Conservation (phyloP, 2,113 vertebrate species). For the Euleptes europaea region DNA sequence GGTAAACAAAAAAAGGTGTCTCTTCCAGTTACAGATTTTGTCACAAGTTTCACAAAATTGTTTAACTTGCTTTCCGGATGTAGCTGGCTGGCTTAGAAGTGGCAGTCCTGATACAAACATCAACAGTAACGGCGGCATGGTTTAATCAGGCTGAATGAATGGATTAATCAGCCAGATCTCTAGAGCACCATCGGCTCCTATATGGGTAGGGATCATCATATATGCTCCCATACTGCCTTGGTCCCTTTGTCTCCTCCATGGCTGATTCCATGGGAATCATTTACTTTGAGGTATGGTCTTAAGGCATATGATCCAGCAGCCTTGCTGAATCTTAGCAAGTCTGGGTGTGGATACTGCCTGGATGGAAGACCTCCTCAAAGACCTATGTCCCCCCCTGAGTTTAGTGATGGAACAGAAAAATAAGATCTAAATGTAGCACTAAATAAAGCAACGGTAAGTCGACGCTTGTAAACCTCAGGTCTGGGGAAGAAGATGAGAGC, state of each 20-base stretch:
- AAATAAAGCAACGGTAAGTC: too few species aligned
- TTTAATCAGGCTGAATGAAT: background rate
- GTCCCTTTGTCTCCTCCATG: background rate
- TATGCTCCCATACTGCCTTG: background rate
- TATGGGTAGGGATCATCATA: background rate
- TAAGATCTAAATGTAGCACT: too few species aligned
- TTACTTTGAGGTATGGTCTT: too few species aligned
- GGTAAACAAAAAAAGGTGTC: slow-evolving; percentile 39
- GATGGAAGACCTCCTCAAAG: too few species aligned
- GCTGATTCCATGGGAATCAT: background rate
- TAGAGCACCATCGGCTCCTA: background rate
- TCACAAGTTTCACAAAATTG: slow-evolving; percentile 3
- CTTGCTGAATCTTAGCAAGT: too few species aligned
- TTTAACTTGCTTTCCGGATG: slow-evolving; percentile 7
- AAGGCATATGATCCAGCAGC: too few species aligned
- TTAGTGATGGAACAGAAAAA: too few species aligned
- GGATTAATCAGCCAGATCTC: background rate
- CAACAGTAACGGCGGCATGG: background rate
- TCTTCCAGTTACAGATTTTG: slow-evolving; percentile 19
- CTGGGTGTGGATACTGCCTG: too few species aligned
- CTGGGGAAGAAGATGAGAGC: background rate
- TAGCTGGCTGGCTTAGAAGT: background rate
- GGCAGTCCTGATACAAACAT: background rate
- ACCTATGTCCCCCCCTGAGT: too few species aligned
- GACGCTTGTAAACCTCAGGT: background rate